phyloP scores from a whole-genome alignment of 2,888 invertebrate genomes.

The Craniophora ligustri region DNA sequence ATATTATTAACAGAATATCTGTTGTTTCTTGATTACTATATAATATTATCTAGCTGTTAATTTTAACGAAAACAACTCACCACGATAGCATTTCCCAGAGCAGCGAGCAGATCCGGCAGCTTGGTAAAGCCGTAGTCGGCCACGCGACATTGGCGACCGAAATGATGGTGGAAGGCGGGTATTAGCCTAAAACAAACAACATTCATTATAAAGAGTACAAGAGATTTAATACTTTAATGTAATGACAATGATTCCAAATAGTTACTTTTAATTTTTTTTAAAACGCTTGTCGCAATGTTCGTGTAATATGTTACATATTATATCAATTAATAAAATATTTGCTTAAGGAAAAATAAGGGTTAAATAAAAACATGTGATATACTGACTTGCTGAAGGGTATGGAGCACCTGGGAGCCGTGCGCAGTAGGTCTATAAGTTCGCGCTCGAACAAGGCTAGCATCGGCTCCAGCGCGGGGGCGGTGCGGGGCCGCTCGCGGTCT shows the following conservation, averaged over 20 bases:
- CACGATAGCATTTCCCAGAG: conserved; percentile 95
- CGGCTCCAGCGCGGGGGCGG: conserved; percentile 91
- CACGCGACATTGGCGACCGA: conserved; percentile 97
- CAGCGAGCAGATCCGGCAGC: conserved; percentile 96
- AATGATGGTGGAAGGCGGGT: conserved; percentile 98
- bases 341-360: background rate
- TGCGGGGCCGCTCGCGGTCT: conserved; percentile 82
- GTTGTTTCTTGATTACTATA: no score
- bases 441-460: conserved; percentile 94
- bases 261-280: no score
- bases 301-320: no score
- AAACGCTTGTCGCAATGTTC: no score
- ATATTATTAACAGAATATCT: no score
- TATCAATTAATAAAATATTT: no score
- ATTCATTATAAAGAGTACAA: background rate
- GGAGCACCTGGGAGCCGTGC: conserved; percentile 94
- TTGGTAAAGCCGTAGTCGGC: conserved; percentile 99
- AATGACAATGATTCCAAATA: no score
- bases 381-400: conserved; percentile 90
- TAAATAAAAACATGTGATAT: background rate
- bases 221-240: no score
- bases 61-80: no score
- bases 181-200: conserved; percentile 90
- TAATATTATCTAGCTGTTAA: no score
- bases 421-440: conserved; percentile 95